Conservation (phyloP, 2,888 invertebrate genomes). For the Drosophila sordidapex region DNA sequence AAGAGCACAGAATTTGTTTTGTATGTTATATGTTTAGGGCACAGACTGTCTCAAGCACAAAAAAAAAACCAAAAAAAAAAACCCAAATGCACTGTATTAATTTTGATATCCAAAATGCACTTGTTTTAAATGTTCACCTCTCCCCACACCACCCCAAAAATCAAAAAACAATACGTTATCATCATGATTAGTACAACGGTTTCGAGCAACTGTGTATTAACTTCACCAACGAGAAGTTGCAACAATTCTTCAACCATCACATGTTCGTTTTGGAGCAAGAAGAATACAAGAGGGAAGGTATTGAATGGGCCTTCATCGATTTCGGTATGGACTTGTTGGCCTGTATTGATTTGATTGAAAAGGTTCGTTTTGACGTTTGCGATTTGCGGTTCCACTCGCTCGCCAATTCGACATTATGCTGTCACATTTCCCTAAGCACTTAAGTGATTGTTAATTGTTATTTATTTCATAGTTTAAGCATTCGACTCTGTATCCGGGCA, state of each 20-base stretch:
- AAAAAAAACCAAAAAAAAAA: not conserved
- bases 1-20: slow-evolving; percentile 26
- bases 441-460: slow-evolving; percentile 46
- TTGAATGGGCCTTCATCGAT: slow-evolving; percentile 99
- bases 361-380: slow-evolving; percentile 87
- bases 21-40: slow-evolving; percentile 23
- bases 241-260: slow-evolving; percentile 99
- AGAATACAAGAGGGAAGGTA: slow-evolving; percentile 98
- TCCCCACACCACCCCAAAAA: slow-evolving; percentile 2
- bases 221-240: slow-evolving; percentile 99
- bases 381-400: slow-evolving; percentile 8
- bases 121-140: slow-evolving; percentile 58
- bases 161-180: not conserved
- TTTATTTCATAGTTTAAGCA: slow-evolving; percentile 1
- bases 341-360: slow-evolving; percentile 99
- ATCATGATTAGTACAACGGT: slow-evolving; percentile 92
- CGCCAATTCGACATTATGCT: slow-evolving; percentile 27
- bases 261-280: slow-evolving; percentile 99
- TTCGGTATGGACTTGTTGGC: slow-evolving; percentile 99
- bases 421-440: slow-evolving; percentile 34
- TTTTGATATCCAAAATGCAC: slow-evolving; percentile 31
- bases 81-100: slow-evolving; percentile 34
- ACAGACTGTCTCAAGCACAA: not conserved
- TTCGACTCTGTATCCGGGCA: slow-evolving; percentile 30
- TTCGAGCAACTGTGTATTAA: slow-evolving; percentile 99